phyloP scores from a whole-genome alignment of 2,797 vertebrate species.

The Cirrhinus mrigala region DNA sequence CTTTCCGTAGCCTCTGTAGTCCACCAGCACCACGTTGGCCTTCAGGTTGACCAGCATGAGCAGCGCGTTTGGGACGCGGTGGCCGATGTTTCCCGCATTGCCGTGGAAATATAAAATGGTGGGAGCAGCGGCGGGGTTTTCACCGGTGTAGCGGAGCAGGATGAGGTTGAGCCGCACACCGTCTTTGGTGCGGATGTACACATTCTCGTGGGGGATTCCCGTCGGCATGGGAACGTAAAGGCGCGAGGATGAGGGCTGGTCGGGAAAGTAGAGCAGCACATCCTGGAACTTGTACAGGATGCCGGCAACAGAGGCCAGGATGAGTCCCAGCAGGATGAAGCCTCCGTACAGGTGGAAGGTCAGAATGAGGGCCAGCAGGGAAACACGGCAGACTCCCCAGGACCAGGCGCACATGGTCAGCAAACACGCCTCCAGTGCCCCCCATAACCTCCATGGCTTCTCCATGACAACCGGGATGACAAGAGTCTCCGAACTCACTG shows the following conservation, averaged over 20 bases:
- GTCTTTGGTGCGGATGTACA: slow-evolving; percentile 96
- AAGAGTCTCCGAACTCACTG: slow-evolving; percentile 46
- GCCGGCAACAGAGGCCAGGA: slow-evolving; percentile 91
- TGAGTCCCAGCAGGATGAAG: slow-evolving; percentile 89
- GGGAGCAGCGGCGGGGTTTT: slow-evolving; percentile 85
- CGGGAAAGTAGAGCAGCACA: slow-evolving; percentile 96
- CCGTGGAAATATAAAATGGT: slow-evolving; percentile 98
- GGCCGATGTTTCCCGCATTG: slow-evolving; percentile 97
- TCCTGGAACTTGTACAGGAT: slow-evolving; percentile 99
- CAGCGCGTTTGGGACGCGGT: slow-evolving; percentile 94
- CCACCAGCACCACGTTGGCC: slow-evolving; percentile 93
- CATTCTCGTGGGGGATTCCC: slow-evolving; percentile 95
- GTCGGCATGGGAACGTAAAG: slow-evolving; percentile 97
- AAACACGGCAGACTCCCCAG: slow-evolving; percentile 95
- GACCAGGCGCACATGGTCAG: slow-evolving; percentile 91
- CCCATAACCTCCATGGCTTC: slow-evolving; percentile 97
- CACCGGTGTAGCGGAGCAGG: slow-evolving; percentile 93
- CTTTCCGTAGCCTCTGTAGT: slow-evolving; percentile 97
- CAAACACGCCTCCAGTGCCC: slow-evolving; percentile 86
- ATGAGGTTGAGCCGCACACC: slow-evolving; percentile 95
- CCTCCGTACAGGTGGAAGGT: slow-evolving; percentile 97
- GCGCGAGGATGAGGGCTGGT: slow-evolving; percentile 96
- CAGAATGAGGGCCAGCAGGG: slow-evolving; percentile 94
- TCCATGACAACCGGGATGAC: slow-evolving; percentile 82
- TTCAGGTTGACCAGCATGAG: slow-evolving; percentile 98